Percentiles rank a stretch among this genome's conserved stretches.
Conservation (phyloP, 2,113 vertebrate species). For the Mesembrinibis cayennensis region DNA sequence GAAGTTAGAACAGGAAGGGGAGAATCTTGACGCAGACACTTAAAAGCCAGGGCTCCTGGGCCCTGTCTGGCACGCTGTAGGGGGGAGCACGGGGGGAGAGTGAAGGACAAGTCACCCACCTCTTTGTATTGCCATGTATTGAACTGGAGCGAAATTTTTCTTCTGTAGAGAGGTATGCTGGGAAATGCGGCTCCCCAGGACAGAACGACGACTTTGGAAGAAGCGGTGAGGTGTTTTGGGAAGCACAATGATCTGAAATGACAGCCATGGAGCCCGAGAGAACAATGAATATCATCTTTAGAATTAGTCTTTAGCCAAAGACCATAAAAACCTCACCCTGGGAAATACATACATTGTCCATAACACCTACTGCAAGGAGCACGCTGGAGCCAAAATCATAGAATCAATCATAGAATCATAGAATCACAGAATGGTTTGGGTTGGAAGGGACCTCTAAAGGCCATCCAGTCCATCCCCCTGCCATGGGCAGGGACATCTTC, state of each 20-base stretch:
- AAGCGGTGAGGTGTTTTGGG: background rate
- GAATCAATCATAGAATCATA: background rate
- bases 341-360: background rate
- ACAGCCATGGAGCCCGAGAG: background rate
- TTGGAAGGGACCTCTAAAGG: background rate
- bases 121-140: no score
- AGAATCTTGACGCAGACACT: background rate
- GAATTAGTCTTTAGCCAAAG: background rate
- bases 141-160: background rate
- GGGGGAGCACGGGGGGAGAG: no score
- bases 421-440: background rate
- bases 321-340: background rate
- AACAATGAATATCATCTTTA: background rate
- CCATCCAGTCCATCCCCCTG: no score
- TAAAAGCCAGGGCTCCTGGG: background rate
- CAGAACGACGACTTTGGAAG: background rate
- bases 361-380: background rate
- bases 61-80: accelerated
- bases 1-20: background rate
- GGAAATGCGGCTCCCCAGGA: background rate
- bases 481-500: background rate
- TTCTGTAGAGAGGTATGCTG: background rate
- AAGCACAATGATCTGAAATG: background rate
- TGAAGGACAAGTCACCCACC: background rate
- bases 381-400: background rate